These are phyloP conservation scores for Pararge aegeria DNA, from an alignment of 1,140 invertebrate genomes.

Conservation along the genomic window DNA sequence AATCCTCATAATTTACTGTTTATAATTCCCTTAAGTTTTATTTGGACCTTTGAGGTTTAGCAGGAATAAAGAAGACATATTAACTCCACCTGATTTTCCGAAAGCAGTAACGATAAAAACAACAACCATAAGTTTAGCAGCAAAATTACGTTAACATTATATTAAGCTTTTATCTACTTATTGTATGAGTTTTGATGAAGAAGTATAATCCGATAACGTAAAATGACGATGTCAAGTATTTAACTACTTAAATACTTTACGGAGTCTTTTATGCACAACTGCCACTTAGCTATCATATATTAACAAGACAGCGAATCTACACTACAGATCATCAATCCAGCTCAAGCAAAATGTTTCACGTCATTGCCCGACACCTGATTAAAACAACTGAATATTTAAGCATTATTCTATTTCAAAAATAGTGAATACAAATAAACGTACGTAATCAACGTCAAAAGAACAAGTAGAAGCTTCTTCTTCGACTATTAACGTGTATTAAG, in stretches of 20 bases:
- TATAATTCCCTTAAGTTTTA: too few species aligned
- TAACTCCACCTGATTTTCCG: too few species aligned
- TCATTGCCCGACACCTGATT: conserved; percentile 41
- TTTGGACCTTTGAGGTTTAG: too few species aligned
- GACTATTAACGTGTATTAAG: conserved; percentile 66
- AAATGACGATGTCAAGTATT: background rate
- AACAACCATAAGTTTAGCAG: too few species aligned
- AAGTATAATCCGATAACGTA: too few species aligned
- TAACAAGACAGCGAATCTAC: conserved; percentile 17
- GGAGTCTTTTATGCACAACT: background rate
- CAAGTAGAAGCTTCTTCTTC: conserved; percentile 47
- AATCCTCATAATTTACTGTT: too few species aligned
- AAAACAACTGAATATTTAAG: conserved; percentile 48
- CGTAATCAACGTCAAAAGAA: conserved; percentile 63
- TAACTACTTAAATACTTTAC: background rate
- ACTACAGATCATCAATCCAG: conserved; percentile 21
- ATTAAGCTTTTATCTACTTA: too few species aligned
- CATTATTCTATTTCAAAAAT: conserved; percentile 44
- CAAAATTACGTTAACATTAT: too few species aligned
- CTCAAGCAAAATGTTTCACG: conserved; percentile 18
- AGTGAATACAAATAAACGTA: conserved; percentile 34
- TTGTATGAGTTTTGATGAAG: too few species aligned
- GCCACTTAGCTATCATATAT: background rate
- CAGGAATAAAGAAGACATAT: too few species aligned
- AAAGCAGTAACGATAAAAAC: too few species aligned